phyloP scores from a whole-genome alignment of 2,113 vertebrate genomes.

The Crotalus helleri region DNA sequence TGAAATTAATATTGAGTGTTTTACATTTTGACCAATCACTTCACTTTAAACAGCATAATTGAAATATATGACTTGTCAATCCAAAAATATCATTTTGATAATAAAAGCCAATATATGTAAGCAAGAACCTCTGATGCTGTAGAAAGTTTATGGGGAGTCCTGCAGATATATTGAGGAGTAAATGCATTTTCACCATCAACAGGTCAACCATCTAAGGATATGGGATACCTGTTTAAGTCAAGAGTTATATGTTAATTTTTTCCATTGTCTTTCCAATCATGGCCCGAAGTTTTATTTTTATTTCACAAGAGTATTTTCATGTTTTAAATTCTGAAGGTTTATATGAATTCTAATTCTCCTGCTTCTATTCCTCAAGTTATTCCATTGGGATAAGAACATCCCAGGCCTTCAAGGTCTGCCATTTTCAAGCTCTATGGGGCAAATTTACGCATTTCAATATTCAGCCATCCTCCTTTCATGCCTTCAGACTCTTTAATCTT shows the following conservation, averaged over 20 bases:
- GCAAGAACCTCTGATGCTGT: not conserved
- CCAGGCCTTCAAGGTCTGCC: not conserved
- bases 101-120: not conserved
- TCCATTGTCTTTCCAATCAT: not conserved
- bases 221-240: not conserved
- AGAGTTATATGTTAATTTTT: not conserved
- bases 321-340: not conserved
- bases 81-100: not conserved
- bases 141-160: not conserved
- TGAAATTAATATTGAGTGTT: not conserved
- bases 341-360: not conserved
- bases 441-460: not conserved
- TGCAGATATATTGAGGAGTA: not conserved
- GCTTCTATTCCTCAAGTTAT: not conserved
- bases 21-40: not conserved
- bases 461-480: not conserved
- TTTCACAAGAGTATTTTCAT: not conserved
- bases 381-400: not conserved
- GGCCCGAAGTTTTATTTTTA: not conserved
- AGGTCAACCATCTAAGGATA: not conserved
- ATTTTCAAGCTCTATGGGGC: not conserved
- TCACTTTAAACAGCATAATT: not conserved
- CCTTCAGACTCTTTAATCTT: conserved; percentile 22
- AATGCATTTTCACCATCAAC: not conserved
- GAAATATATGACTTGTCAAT: not conserved